Conservation (phyloP, 2,888 invertebrate genomes). For the Xylocampa areola region DNA sequence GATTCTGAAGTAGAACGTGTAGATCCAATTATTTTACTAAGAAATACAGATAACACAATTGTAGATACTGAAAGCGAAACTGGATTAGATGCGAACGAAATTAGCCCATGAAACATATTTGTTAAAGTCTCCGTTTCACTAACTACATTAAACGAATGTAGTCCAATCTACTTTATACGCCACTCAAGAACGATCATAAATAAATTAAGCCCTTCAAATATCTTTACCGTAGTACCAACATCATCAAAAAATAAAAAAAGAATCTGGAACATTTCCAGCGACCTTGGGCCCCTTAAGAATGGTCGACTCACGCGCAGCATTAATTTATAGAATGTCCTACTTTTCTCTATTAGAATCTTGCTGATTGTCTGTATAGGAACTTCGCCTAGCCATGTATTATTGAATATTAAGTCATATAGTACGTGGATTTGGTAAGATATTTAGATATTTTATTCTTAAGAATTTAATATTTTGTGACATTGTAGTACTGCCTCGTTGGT, state of each 20-base stretch:
- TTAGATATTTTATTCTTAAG: slow-evolving; percentile 28
- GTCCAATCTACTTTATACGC: slow-evolving; percentile 47
- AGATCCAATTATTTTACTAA: background rate
- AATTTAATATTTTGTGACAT: slow-evolving; percentile 33
- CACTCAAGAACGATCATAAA: slow-evolving; percentile 54
- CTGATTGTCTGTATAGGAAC: slow-evolving; percentile 54
- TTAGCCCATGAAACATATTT: slow-evolving; percentile 6
- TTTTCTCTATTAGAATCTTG: slow-evolving; percentile 73
- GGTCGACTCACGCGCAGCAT: slow-evolving; percentile 76
- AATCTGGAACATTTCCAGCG: slow-evolving; percentile 86
- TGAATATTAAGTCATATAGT: slow-evolving; percentile 55
- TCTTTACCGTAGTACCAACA: slow-evolving; percentile 62
- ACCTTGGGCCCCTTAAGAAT: slow-evolving; percentile 84
- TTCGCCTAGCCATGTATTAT: slow-evolving; percentile 48
- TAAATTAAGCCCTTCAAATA: slow-evolving; percentile 66
- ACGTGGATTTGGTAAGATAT: slow-evolving; percentile 44
- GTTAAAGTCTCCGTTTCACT: slow-evolving; percentile 12
- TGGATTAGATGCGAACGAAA: slow-evolving; percentile 1
- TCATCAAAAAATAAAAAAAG: slow-evolving; percentile 67
- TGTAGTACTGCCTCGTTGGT: slow-evolving; percentile 13
- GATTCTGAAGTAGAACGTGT: background rate
- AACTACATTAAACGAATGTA: slow-evolving; percentile 43
- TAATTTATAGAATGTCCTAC: slow-evolving; percentile 83
- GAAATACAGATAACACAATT: background rate
- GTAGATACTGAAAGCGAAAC: background rate